Conservation (phyloP, 2,888 invertebrate species). For the Netelia inedita region DNA sequence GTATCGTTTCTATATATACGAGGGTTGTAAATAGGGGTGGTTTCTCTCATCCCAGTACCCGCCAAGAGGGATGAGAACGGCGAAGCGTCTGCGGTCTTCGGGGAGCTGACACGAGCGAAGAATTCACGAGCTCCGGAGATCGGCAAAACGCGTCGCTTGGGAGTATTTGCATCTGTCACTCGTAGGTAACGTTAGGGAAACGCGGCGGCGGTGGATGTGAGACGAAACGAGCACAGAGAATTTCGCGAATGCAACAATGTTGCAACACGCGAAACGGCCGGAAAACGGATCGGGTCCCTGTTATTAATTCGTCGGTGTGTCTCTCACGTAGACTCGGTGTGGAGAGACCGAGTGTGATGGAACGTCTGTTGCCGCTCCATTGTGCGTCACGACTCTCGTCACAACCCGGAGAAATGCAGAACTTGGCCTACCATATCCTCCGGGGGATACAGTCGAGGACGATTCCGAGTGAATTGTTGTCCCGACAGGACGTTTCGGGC, state of each 20-base stretch:
- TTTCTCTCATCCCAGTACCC: neutral
- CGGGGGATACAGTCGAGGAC: slow-evolving; percentile 44
- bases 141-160: slow-evolving; percentile 38
- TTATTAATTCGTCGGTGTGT: slow-evolving; percentile 65
- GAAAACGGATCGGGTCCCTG: slow-evolving; percentile 26
- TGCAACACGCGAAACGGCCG: slow-evolving; percentile 33
- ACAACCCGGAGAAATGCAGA: slow-evolving; percentile 51
- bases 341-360: slow-evolving; percentile 40
- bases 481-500: slow-evolving; percentile 16
- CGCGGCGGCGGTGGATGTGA: neutral
- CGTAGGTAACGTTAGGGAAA: neutral
- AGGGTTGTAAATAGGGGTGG: neutral
- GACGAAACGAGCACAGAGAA: neutral
- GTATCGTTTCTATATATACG: neutral
- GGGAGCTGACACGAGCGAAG: slow-evolving; percentile 24
- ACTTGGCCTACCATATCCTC: slow-evolving; percentile 34
- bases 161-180: slow-evolving; percentile 52
- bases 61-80: neutral
- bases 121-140: slow-evolving; percentile 37
- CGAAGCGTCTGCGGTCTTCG: slow-evolving; percentile 8
- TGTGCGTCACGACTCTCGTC: slow-evolving; percentile 51
- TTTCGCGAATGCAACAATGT: slow-evolving; percentile 33
- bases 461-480: slow-evolving; percentile 40
- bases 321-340: slow-evolving; percentile 33
- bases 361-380: slow-evolving; percentile 53